Evolutionary conservation across 2,113 vertebrate genomes (phyloP).

Genomic region (Rhinolophus ferrumequinum): DNA sequence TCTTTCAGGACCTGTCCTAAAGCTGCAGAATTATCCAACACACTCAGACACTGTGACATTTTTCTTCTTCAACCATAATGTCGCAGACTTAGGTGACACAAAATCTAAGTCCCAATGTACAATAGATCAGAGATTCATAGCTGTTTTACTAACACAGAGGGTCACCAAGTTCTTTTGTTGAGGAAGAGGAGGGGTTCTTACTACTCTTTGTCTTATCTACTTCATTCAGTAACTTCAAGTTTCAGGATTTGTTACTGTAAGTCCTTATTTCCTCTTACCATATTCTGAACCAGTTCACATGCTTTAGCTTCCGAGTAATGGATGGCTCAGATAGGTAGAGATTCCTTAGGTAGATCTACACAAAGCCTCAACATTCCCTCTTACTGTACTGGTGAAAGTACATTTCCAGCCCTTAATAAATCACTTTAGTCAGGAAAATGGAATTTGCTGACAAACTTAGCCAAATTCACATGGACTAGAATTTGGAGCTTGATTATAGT

Average conservation of each 20-base stretch:
- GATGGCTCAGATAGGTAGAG: neutral
- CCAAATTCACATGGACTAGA: neutral
- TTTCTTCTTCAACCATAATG: neutral
- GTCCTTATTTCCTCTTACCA: neutral
- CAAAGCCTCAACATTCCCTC: neutral
- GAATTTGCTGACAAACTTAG: neutral
- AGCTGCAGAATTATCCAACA: neutral
- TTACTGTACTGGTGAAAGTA: neutral
- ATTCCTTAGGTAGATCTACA: neutral
- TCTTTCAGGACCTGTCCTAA: neutral
- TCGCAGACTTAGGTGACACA: neutral
- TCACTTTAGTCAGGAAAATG: neutral
- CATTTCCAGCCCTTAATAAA: neutral
- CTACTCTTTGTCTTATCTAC: neutral
- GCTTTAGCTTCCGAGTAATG: neutral
- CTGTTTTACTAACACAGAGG: neutral
- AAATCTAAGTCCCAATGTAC: neutral
- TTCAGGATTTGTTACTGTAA: neutral
- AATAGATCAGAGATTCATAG: neutral
- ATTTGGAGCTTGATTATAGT: neutral
- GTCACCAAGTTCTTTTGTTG: neutral
- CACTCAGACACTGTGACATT: neutral
- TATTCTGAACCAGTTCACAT: neutral
- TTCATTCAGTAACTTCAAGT: neutral
- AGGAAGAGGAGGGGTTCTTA: neutral